phyloP scores from a whole-genome alignment of 2,113 vertebrate genomes.

The Prionailurus viverrinus region DNA sequence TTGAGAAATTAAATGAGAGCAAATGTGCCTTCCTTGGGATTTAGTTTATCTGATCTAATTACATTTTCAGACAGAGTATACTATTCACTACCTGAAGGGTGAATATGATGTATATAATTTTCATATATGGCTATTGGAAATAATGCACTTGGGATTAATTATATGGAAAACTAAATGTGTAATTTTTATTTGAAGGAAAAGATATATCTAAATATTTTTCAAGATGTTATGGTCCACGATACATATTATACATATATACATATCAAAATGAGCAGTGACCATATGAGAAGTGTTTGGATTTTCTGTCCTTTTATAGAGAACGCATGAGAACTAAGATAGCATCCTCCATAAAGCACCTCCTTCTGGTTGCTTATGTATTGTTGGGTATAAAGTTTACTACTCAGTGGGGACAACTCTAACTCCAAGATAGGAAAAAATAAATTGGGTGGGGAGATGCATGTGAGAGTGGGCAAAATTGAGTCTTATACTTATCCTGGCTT shows the following conservation, averaged over 20 bases:
- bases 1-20: constrained; percentile 63
- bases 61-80: constrained; percentile 32
- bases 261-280: constrained; percentile 25
- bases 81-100: not conserved
- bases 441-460: not conserved
- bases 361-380: not conserved
- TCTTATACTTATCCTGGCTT: not conserved
- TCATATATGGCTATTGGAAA: constrained; percentile 31
- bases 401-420: not conserved
- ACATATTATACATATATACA: not conserved
- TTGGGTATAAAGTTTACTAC: not conserved
- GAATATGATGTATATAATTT: not conserved
- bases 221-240: not conserved
- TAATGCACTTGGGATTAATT: constrained; percentile 3
- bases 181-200: constrained; percentile 37
- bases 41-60: constrained; percentile 64
- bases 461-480: not conserved
- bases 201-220: constrained; percentile 38
- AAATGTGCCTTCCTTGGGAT: constrained; percentile 54
- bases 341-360: not conserved
- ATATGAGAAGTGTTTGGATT: not conserved
- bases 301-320: not conserved
- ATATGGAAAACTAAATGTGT: constrained; percentile 8
- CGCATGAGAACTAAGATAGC: not conserved
- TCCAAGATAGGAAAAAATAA: not conserved